These are phyloP conservation scores for Diarsia dahlii DNA, from an alignment of 2,888 invertebrate species.

Conservation along the genomic window DNA sequence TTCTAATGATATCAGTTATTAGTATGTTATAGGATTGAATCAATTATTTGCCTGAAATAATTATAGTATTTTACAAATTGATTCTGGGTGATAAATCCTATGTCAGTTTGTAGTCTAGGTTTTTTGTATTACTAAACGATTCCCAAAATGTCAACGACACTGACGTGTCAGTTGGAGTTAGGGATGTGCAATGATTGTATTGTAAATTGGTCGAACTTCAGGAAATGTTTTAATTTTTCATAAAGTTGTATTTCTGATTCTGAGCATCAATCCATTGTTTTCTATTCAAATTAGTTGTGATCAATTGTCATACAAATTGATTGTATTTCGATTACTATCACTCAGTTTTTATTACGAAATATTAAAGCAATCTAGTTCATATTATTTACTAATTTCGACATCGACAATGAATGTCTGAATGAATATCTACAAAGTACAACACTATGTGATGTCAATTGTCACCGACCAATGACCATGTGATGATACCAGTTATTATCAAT, in stretches of 20 bases:
- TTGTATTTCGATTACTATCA: no score
- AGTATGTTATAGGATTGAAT: no score
- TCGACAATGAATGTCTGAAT: no score
- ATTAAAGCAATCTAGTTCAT: background rate
- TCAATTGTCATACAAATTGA: background rate
- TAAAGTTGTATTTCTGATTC: background rate
- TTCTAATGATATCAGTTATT: no score
- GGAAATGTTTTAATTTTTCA: background rate
- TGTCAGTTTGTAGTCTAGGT: background rate
- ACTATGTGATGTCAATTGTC: background rate
- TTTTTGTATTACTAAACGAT: conserved; percentile 27
- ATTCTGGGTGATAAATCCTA: no score
- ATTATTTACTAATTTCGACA: background rate
- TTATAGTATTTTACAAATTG: no score
- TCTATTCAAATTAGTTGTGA: background rate
- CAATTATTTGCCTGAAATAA: no score
- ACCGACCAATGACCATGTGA: background rate
- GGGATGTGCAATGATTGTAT: background rate
- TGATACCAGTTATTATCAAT: background rate
- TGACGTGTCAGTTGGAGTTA: background rate
- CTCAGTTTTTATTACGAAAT: background rate
- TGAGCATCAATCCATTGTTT: background rate
- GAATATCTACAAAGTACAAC: no score
- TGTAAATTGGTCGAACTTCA: background rate
- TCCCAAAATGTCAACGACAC: conserved; percentile 12